Conservation (phyloP, 2,888 invertebrate genomes). For the Tillus elongatus region DNA sequence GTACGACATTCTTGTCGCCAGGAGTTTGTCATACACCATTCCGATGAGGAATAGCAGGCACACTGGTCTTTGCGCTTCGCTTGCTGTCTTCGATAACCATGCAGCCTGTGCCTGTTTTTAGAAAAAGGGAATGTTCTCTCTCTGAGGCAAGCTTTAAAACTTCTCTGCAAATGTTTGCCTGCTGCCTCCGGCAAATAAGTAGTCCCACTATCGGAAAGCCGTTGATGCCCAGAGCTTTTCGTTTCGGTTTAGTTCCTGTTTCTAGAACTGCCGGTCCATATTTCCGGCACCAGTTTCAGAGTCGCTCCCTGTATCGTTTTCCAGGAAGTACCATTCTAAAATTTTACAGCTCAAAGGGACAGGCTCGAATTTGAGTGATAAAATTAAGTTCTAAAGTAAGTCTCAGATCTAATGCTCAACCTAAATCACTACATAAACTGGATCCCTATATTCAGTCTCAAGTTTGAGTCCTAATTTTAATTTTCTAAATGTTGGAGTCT, state of each 20-base stretch:
- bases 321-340: no score
- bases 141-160: conserved; percentile 18
- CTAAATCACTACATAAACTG: no score
- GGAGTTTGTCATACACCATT: conserved; percentile 26
- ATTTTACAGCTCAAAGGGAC: no score
- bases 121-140: conserved; percentile 19
- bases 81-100: conserved; percentile 22
- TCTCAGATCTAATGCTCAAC: no score
- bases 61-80: conserved; percentile 23
- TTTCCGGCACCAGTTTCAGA: no score
- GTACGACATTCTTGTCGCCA: conserved; percentile 21
- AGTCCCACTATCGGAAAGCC: conserved; percentile 15
- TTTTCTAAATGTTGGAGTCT: no score
- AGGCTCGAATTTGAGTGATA: no score
- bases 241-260: conserved; percentile 9
- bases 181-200: conserved; percentile 5
- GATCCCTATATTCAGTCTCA: no score
- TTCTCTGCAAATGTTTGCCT: conserved; percentile 9
- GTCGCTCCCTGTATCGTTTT: no score
- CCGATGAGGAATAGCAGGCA: conserved; percentile 25
- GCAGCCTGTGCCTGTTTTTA: conserved; percentile 23
- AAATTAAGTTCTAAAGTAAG: no score
- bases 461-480: no score
- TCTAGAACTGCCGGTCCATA: no score
- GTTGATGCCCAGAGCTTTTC: conserved; percentile 16